phyloP scores from a whole-genome alignment of 2,888 invertebrate species.

The Thereva nobilitata region DNA sequence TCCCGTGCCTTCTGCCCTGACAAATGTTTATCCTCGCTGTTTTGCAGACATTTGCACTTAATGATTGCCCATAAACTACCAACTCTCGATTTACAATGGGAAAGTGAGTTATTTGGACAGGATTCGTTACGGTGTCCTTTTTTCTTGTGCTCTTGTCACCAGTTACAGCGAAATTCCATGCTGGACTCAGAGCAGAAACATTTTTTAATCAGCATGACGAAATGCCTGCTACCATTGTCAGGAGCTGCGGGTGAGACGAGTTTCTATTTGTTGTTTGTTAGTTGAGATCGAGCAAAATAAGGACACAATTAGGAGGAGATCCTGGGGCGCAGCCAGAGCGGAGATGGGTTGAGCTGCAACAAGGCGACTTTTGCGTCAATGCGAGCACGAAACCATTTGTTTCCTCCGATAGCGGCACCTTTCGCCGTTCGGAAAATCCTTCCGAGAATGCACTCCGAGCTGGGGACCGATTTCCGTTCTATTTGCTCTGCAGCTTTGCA shows the following conservation, averaged over 20 bases:
- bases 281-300: constrained; percentile 21
- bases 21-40: constrained; percentile 28
- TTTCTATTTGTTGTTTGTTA: constrained; percentile 15
- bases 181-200: constrained; percentile 2
- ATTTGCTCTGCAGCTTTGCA: too few species aligned
- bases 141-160: constrained; percentile 26
- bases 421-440: too few species aligned
- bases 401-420: too few species aligned
- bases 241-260: constrained; percentile 35
- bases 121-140: constrained; percentile 30
- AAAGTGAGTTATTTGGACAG: constrained; percentile 38
- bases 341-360: constrained; percentile 3
- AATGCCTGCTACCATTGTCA: constrained; percentile 16
- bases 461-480: too few species aligned
- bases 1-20: constrained; percentile 33
- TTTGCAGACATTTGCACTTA: constrained; percentile 38
- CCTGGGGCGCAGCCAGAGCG: constrained; percentile 13
- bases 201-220: constrained; percentile 16
- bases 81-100: constrained; percentile 35
- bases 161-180: constrained; percentile 16
- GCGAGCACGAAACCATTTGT: constrained; percentile 5
- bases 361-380: constrained; percentile 30
- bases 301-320: constrained; percentile 18
- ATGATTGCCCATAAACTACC: constrained; percentile 38
- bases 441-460: too few species aligned